Evolutionary conservation across 92 coral and sea anemone species (phyloP), one percentile per base, ranked within the genome.

Genomic region (Paramuricea clavata): DNA sequence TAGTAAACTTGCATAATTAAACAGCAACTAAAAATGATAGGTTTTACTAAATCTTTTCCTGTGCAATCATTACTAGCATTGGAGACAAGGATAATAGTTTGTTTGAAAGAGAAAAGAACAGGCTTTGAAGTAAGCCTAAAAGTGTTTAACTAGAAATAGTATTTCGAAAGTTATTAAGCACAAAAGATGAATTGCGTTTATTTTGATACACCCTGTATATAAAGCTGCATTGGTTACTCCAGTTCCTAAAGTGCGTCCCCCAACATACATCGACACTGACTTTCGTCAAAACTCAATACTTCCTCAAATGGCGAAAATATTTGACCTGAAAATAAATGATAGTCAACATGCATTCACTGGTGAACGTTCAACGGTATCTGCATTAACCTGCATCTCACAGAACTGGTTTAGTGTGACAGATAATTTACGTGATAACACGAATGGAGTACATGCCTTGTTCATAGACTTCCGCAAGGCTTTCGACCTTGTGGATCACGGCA

Each of bases 361-460:
- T 31, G 31, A 31, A 26, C 81, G 30, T 12, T 78, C 79, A 5
- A 85, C 84, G 2, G 84, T 85, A 36, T 52, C 89, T 2, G 69
- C 83, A 8, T 67, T 86, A 12, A 8, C 35, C 10, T 39, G 50
- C 25, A 86, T 86, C 28, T 60, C 78, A 8, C 89, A 86, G 36
- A 78, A 78, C 16, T 86, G 78, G 85, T 32, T 77, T 65, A 77
- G 77, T 42, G 74, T 34, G 17, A 70, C 82, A 61, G 87, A 82
- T 26, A 69, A 68, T 54, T 31, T 13, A 56, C 64, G 61, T 27
- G 56, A 30, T 33, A 68, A 68, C 61, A 67, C 61, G 42, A 83
- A 83, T 47, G 87, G 81, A 47, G 74, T 83, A 12, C 81, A 70
- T 56, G 87, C 81, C 23, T 36, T 83, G 68, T 83, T 83, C 27